phyloP scores from a whole-genome alignment of 2,113 vertebrate species.

The Taurulus bubalis region DNA sequence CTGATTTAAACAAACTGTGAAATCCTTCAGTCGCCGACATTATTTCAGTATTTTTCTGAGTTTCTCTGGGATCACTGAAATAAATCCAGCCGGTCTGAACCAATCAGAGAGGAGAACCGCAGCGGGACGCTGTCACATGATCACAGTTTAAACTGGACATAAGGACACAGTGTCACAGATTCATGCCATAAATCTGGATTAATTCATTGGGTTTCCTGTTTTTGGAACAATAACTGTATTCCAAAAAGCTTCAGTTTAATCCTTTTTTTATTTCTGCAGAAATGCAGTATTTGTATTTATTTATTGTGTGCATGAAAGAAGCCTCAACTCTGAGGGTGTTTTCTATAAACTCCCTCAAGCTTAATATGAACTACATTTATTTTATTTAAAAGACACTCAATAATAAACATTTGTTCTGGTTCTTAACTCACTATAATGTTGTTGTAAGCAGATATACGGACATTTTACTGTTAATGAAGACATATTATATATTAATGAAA shows the following conservation, averaged over 20 bases:
- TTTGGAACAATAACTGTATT: not conserved
- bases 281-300: not conserved
- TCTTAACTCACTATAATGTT: not conserved
- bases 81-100: constrained; percentile 1
- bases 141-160: not conserved
- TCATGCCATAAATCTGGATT: constrained; percentile 14
- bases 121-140: not conserved
- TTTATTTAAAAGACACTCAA: no score
- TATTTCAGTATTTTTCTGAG: no score
- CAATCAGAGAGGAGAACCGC: not conserved
- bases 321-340: not conserved
- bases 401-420: not conserved
- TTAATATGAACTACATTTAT: not conserved
- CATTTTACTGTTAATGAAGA: not conserved
- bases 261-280: not conserved
- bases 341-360: not conserved
- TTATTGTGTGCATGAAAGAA: not conserved
- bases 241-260: not conserved
- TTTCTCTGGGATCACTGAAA: not conserved
- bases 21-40: no score
- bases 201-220: not conserved
- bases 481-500: not conserved
- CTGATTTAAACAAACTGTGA: no score
- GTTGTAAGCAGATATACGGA: not conserved
- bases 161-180: not conserved